Conservation (phyloP, 2,888 invertebrate genomes). For the Torymus aiolomorphi region DNA sequence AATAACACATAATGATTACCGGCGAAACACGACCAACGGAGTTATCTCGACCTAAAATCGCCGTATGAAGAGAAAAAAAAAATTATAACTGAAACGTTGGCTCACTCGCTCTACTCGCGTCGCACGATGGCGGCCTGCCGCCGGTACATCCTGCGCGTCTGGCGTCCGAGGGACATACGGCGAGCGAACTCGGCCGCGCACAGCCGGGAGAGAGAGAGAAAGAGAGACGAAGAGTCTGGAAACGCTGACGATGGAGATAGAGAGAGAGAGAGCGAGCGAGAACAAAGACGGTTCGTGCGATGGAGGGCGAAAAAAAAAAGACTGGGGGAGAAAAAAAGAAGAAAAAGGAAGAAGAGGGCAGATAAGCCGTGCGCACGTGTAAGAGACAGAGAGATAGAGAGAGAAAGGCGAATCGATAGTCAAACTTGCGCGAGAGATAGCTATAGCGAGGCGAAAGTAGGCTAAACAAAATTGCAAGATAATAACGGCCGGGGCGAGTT, state of each 20-base stretch:
- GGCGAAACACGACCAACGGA: neutral
- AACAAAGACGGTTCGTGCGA: conserved; percentile 50
- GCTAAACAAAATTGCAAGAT: conserved; percentile 48
- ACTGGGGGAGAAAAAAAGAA: neutral
- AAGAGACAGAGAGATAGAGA: conserved; percentile 10
- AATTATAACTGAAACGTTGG: conserved; percentile 28
- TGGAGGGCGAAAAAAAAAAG: conserved; percentile 37
- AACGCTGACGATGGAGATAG: conserved; percentile 51
- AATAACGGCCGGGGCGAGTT: conserved; percentile 14
- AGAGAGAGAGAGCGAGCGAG: conserved; percentile 44
- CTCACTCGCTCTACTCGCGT: neutral
- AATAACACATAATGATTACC: neutral
- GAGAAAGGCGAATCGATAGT: conserved; percentile 44
- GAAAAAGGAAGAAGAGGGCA: neutral
- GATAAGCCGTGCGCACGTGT: conserved; percentile 33
- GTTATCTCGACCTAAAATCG: conserved; percentile 13
- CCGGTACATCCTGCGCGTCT: conserved; percentile 46
- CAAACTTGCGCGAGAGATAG: conserved; percentile 38
- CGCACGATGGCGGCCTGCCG: conserved; percentile 5
- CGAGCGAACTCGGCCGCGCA: conserved; percentile 62
- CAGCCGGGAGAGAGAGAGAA: conserved; percentile 63
- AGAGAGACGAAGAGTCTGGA: conserved; percentile 12
- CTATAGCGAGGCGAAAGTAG: conserved; percentile 27
- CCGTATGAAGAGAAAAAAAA: neutral
- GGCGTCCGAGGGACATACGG: conserved; percentile 68